phyloP scores from a whole-genome alignment of 2,113 vertebrate species.

The Falco punctatus region DNA sequence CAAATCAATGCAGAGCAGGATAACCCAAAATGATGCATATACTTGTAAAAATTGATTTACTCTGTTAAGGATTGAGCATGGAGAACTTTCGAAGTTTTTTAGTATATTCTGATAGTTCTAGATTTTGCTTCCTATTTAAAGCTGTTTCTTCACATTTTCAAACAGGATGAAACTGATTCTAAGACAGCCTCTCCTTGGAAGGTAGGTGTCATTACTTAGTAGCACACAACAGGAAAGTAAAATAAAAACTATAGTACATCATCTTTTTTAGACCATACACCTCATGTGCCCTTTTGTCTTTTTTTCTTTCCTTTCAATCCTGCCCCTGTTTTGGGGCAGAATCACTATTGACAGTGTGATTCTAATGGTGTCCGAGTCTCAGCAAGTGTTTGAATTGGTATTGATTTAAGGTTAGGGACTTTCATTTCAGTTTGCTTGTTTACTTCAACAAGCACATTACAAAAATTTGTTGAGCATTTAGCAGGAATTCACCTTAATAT shows the following conservation, averaged over 20 bases:
- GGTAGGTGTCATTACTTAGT: conserved; percentile 74
- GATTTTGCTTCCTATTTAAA: not conserved
- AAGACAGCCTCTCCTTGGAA: conserved; percentile 97
- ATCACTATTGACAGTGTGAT: not conserved
- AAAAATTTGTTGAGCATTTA: not conserved
- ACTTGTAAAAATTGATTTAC: not conserved
- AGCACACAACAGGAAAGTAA: not conserved
- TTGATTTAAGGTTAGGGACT: not conserved
- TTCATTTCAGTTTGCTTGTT: not conserved
- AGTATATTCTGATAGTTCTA: not conserved
- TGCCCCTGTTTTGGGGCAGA: no score
- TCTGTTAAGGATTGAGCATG: not conserved
- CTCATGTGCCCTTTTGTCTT: not conserved
- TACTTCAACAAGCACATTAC: not conserved
- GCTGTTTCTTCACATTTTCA: conserved; percentile 19
- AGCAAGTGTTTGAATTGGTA: not conserved
- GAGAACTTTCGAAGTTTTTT: not conserved
- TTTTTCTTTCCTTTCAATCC: not conserved
- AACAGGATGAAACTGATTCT: conserved; percentile 91
- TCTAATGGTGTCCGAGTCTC: not conserved
- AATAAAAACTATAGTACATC: not conserved
- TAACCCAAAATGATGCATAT: not conserved
- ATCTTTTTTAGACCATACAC: not conserved
- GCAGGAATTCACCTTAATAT: not conserved
- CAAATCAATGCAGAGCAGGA: not conserved